Base-by-base conservation (phyloP, 2,888 invertebrate species). In the Tricholauxania praeusta region DNA sequence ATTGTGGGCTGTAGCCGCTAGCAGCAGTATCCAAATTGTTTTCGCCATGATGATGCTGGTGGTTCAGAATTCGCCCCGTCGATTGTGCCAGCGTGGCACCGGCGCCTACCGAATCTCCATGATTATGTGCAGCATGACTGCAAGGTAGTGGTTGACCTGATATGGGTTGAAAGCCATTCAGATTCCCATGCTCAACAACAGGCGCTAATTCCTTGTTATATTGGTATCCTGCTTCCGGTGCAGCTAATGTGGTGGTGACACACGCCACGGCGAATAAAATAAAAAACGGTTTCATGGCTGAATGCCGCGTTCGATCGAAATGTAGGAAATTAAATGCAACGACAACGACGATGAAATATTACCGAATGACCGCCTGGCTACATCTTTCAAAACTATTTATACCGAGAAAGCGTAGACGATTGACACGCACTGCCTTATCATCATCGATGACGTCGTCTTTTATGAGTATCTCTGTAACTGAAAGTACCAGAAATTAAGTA, bases 351-450 rank as follows among this genome's bases (percentile, higher is more conserved):
- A 59, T 67, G 70, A 76, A 75, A 75, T 78, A 72, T 76, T 72
- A 78, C 77, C 74, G 78, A 80, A 77, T 80, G 79, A 78, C 74
- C 77, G 72, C 66, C 75, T 75, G 70, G 67, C 73, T 66, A 57
- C 75, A 77, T 75, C 75, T 70, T 74, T 75, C 76, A 74, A 80
- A 77, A 78, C 76, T 80, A 79, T 80, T 80, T 80, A 80, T 79
- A 78, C 75, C 15, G 62, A 51, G 60, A 78, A 76, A 78, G 74
- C 75, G 72, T 72, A 72, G 75, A 72, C 70, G 74, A 75, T 75
- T 72, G 51, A 47, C 51, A 70, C 32, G 17, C 69, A 12, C 12
- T 51, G n/a, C 3, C 15, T 15, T 57, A 51, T 69, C 59, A 59
- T 64, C 53, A 17, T 47, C 52, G 39, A 19, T 55, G 49, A 62